Base-by-base conservation (phyloP, 2,888 invertebrate species). In the Ophioninae sp. region DNA sequence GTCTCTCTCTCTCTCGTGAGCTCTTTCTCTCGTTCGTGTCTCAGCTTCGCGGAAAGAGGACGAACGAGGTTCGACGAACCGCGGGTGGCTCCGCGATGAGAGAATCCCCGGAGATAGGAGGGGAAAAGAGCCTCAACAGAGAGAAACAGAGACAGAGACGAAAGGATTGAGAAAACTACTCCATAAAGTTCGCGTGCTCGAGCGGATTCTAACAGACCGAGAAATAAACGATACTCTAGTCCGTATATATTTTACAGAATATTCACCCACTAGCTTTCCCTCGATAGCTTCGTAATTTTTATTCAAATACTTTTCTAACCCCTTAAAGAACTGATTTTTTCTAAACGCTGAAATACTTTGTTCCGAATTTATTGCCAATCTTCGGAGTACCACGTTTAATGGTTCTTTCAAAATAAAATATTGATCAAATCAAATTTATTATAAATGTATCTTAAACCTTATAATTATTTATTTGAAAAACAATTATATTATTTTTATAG, bases 41-140 rank as follows among this genome's bases (percentile, higher is more conserved):
- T 74, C 57, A 50, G 21, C 69, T 64, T 82, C 82, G 78, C 72
- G 65, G 73, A 76, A 30, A 69, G 56, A 13, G 68, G 81, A 69
- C 61, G 77, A 65, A 64, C 77, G 78, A 39, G 73, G 80, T 77
- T 78, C 82, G 82, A 78, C 80, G 80, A 82, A 82, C 74, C 78
- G 61, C 75, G 80, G 59, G 70, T 74, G 75, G 50, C 82, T 70
- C 50, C 23, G 78, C 57, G 70, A 69, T 50, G 50, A 69, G 69
- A 69, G 65, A 44, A 75, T 56, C 30, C 76, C 30, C 30, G 44
- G 21, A 39, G 57, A 23, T 75, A 61, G 56, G 82, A 70, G 70
- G n/a, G 21, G 73, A 44, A 59, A 65, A 68, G 74, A 80, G 30
- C 61, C 59, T 10, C 44, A 21, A 70, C 7, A 13, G 56, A 72